Conservation (phyloP, 23 tunicate genomes). For the Trididemnum miniatum region DNA sequence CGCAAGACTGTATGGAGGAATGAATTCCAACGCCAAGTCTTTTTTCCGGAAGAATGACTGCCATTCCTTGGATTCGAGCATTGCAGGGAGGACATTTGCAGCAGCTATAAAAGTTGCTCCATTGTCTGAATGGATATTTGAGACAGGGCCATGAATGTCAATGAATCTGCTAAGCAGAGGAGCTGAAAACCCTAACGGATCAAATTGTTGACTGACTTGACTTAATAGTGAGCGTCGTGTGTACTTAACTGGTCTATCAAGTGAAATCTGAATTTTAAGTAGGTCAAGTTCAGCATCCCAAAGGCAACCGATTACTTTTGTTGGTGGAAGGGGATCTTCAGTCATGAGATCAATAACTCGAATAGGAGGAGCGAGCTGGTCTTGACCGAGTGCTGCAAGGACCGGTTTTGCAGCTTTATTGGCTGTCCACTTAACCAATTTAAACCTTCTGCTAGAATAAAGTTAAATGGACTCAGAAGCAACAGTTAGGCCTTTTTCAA, state of each 20-base stretch:
- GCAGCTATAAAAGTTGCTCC: too few relatives aligned
- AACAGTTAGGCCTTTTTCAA: neutral
- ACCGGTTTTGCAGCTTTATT: neutral
- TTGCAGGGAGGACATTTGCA: too few relatives aligned
- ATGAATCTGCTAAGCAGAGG: neutral
- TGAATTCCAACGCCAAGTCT: too few relatives aligned
- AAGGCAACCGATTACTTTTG: neutral
- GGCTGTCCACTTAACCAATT: neutral
- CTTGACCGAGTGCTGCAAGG: neutral
- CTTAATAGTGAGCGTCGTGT: neutral
- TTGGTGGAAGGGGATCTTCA: neutral
- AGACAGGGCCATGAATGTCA: neutral
- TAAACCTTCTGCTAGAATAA: neutral
- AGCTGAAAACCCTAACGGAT: neutral
- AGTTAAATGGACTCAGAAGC: neutral
- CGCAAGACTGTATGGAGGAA: too few relatives aligned
- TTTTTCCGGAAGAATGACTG: too few relatives aligned
- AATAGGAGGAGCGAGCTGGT: neutral
- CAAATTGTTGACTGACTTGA: neutral
- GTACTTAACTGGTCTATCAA: neutral
- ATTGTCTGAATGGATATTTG: neutral
- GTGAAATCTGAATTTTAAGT: neutral
- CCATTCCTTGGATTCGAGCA: too few relatives aligned
- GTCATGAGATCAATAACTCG: neutral
- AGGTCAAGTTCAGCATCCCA: neutral